Base-by-base conservation (phyloP, 2,888 invertebrate species). In the Molanna angustata region DNA sequence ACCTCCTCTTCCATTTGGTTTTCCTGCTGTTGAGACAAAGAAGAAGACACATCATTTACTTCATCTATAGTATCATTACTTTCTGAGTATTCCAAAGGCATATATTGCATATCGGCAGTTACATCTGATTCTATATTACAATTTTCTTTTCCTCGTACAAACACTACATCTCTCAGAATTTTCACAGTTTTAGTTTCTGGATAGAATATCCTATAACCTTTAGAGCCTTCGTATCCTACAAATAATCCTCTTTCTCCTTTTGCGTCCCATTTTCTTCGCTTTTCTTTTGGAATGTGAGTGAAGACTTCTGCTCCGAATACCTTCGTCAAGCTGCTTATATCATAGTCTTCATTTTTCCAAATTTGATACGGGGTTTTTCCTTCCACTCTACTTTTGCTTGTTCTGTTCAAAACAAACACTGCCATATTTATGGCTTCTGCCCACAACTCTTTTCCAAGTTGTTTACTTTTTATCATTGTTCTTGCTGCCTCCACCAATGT, bases 401-500 rank as follows among this genome's bases (percentile, higher is more conserved):
- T 37, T 13, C 37, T 37, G 11, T 37, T 37, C 11, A 17, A 17
- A 18, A 16, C 16, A 16, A 17, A 37, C 4, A 17, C 18, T 3
- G 37, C 37, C 3, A 18, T 37, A 17, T 16, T n/a, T 4, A 37
- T 11, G 16, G 37, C 37, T 37, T 37, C 37, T 9, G 37, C 37
- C 37, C 37, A 37, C 4, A 17, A 37, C 4, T 18, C 7, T 14
- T 14, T 9, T 4, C 18, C 37, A 6, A 37, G 18, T 17, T 37
- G 16, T 16, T 16, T 18, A 6, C 18, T 9, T n/a, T 16, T 9
- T 4, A 37, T 9, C 37, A 37, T 37, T 6, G 37, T 4, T 3
- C 37, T 16, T n/a, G 37, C 37, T 37, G 17, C 18, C 11, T 37
- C 37, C 4, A 37, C 37, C 9, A 37, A 17, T 37, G 37, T 37